These are phyloP conservation scores for Antrozous pallidus DNA, from an alignment of 2,797 vertebrate species.

Conservation along the genomic window DNA sequence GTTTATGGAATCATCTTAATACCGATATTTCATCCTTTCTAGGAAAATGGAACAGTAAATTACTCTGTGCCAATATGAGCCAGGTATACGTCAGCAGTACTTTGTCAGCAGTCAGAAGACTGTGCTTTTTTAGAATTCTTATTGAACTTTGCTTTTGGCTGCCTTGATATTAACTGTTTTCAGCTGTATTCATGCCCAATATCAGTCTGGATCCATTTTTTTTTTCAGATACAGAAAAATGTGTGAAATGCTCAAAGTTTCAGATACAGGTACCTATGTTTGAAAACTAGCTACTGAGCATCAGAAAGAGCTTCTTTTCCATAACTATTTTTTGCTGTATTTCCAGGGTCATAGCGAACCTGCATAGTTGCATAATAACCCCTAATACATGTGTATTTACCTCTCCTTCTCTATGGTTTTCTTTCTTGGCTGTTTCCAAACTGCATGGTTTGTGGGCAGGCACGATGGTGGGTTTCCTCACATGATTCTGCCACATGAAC, in stretches of 20 bases:
- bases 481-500: constrained; percentile 76
- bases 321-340: constrained; percentile 76
- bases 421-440: constrained; percentile 81
- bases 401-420: constrained; percentile 74
- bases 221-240: constrained; percentile 75
- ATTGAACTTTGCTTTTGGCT: constrained; percentile 72
- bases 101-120: constrained; percentile 51
- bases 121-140: constrained; percentile 63
- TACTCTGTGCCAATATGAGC: constrained; percentile 50
- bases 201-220: constrained; percentile 68
- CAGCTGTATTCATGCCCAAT: constrained; percentile 74
- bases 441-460: constrained; percentile 78
- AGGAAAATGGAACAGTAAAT: constrained; percentile 51
- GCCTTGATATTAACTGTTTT: constrained; percentile 69
- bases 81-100: constrained; percentile 25
- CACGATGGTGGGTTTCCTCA: constrained; percentile 75
- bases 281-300: constrained; percentile 75
- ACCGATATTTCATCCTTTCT: constrained; percentile 53
- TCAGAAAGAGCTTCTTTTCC: constrained; percentile 76
- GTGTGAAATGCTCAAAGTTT: constrained; percentile 71
- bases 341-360: constrained; percentile 71
- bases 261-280: constrained; percentile 70
- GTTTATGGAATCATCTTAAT: constrained; percentile 50
- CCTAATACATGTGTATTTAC: constrained; percentile 74
- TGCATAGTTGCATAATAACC: constrained; percentile 68